These are phyloP conservation scores for Saccostrea glomerata DNA, from an alignment of 1,140 invertebrate genomes.

Conservation along the genomic window DNA sequence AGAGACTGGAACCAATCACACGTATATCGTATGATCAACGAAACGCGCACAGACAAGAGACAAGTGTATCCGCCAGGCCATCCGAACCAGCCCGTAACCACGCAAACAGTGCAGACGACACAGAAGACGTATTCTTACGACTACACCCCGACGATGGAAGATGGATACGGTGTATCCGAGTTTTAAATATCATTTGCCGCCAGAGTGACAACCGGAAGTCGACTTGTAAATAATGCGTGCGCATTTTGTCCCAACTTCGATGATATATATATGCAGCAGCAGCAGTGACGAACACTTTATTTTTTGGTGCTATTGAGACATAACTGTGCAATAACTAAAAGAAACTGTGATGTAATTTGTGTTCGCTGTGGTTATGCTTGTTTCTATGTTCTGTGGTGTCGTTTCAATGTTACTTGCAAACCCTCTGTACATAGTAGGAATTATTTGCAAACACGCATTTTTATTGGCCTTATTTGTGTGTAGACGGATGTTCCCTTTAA, in stretches of 20 bases:
- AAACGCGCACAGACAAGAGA: conserved; percentile 52
- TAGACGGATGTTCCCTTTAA: conserved; percentile 26
- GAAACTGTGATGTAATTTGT: conserved; percentile 3
- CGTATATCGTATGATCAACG: conserved; percentile 64
- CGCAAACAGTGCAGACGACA: conserved; percentile 41
- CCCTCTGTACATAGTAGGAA: conserved; percentile 7
- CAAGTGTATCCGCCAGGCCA: conserved; percentile 41
- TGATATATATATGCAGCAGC: conserved; percentile 16
- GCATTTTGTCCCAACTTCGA: not conserved
- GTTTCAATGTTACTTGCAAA: conserved; percentile 28
- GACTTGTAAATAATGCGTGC: conserved; percentile 20
- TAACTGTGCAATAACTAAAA: conserved; percentile 6
- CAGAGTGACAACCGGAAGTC: conserved; percentile 11
- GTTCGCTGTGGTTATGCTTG: conserved; percentile 22
- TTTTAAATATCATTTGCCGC: conserved; percentile 51
- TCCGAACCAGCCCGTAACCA: conserved; percentile 49
- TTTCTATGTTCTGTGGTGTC: conserved; percentile 5
- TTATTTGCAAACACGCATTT: not conserved
- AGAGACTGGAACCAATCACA: conserved; percentile 70
- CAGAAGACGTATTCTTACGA: conserved; percentile 51
- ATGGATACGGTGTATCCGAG: conserved; percentile 63
- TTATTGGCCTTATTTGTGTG: conserved; percentile 18
- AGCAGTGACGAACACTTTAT: not conserved
- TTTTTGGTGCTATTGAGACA: conserved; percentile 24
- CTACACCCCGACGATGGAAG: conserved; percentile 51